A percentile compares a stretch with the other conserved stretches of the same genome.
Evolutionary conservation across 2,888 invertebrate species (phyloP).

Genomic region (Eudemis profundana): DNA sequence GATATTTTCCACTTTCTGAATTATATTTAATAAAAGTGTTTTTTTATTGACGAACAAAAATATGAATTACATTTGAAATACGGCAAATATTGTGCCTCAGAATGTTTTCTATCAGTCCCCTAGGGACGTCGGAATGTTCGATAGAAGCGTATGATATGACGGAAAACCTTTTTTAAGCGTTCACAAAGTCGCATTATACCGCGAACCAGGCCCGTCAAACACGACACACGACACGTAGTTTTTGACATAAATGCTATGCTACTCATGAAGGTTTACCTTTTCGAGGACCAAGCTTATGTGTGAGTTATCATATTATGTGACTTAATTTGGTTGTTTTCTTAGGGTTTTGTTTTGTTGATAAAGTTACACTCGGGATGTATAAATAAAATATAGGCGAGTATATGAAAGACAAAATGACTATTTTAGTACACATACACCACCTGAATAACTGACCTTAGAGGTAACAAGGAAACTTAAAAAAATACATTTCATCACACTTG

Average conservation of each 20-base stretch:
- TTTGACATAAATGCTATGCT: constrained; percentile 38
- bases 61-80: constrained; percentile 6
- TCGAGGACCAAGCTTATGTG: constrained; percentile 18
- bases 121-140: constrained; percentile 14
- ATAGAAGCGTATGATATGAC: constrained; percentile 20
- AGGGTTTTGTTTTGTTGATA: constrained; percentile 18
- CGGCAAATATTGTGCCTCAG: neutral
- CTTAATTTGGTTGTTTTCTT: constrained; percentile 27
- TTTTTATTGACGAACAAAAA: constrained; percentile 6
- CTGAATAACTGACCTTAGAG: no score
- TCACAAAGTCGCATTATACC: constrained; percentile 25
- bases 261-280: constrained; percentile 34
- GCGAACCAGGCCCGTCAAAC: constrained; percentile 18
- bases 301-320: constrained; percentile 12
- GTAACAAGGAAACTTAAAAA: no score
- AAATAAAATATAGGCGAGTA: no score
- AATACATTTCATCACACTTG: no score
- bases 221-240: constrained; percentile 25
- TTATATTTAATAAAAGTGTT: neutral
- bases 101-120: constrained; percentile 18
- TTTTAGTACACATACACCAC: no score
- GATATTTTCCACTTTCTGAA: no score
- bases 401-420: no score
- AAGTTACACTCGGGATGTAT: neutral
- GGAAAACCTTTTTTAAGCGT: constrained; percentile 28